Evolutionary conservation across 2,888 invertebrate species (phyloP).

Genomic region (Lampropteryx suffumata): DNA sequence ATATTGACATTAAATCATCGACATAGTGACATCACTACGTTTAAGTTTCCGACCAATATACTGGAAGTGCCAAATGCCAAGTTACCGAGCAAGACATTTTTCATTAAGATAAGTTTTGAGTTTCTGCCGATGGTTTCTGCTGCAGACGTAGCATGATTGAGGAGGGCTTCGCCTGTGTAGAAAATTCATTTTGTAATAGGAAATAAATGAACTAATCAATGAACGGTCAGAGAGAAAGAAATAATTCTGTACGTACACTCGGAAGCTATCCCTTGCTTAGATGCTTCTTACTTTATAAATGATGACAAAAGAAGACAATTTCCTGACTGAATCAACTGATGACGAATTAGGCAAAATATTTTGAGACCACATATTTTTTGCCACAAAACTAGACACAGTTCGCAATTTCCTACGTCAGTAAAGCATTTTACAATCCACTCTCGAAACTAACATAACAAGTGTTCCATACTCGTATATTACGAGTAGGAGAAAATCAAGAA

Average conservation of each 20-base stretch:
- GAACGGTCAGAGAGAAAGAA: constrained; percentile 7
- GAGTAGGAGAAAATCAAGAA: constrained; percentile 46
- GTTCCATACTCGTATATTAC: constrained; percentile 19
- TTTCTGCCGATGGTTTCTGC: constrained; percentile 24
- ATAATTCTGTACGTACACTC: neutral
- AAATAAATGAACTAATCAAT: constrained; percentile 15
- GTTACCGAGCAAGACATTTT: constrained; percentile 42
- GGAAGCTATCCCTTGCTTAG: too few relatives aligned
- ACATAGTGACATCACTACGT: constrained; percentile 4
- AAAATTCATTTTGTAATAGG: constrained; percentile 11
- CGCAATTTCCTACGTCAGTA: constrained; percentile 2
- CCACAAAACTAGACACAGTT: neutral
- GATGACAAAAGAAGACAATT: too few relatives aligned
- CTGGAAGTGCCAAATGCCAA: constrained; percentile 27
- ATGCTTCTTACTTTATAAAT: too few relatives aligned
- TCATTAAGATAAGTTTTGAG: constrained; percentile 47
- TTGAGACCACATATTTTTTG: too few relatives aligned
- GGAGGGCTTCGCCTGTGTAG: constrained; percentile 7
- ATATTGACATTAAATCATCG: constrained; percentile 3
- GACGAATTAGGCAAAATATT: too few relatives aligned
- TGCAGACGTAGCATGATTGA: constrained; percentile 29
- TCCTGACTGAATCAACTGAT: too few relatives aligned
- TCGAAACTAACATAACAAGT: constrained; percentile 34
- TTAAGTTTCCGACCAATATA: neutral
- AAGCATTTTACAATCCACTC: constrained; percentile 19